Evolutionary conservation across 2,888 invertebrate species (phyloP), one percentile per base, ranked within the genome.

Genomic region (Philonicus albiceps): DNA sequence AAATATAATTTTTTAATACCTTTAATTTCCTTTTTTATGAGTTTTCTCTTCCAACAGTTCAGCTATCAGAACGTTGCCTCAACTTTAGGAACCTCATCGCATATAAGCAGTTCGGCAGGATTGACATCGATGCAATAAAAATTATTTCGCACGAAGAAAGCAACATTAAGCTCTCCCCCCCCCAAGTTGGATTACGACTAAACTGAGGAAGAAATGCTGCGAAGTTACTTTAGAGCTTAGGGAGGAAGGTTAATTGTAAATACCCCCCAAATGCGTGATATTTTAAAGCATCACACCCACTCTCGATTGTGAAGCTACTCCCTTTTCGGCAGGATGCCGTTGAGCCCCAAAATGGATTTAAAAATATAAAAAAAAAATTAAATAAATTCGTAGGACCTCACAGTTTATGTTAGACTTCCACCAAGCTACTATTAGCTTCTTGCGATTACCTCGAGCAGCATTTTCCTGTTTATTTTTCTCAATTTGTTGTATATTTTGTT

Each of bases 61-160:
- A 97, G 97, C 89, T 96, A 96, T 93, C 96, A 96, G 91, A 95
- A 95, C 91, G 92, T 94, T 91, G 94, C 94, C 89, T 95, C 95
- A 86, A 95, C 95, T 75, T 92, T 95, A 89, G 94, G 95, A 90
- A 94, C 94, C 91, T 94, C 94, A 88, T 93, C 94, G 88, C 94
- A 94, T 90, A 94, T 94, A 89, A 93, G 94, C 91, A 94, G 94
- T 92, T 94, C 94, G 88, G 90, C 92, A 89, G 91, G 92, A 88
- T 90, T 92, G 88, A 90, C 92, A 89, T 92, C 92, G 90, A 92
- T 92, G 92, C 92, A 92, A 91, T 92, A 92, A 88, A 88, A 74
- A 16, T 75, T 91, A 91, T 91, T 37, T 31, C 22, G 27, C 64
- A 27, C 8, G 27, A 64, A 64, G 27, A 13, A 64, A 86, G 55